A percentile compares a stretch with the other conserved stretches of the same genome.
Conservation (phyloP, 2,797 vertebrate species). For the Gouania willdenowi region DNA sequence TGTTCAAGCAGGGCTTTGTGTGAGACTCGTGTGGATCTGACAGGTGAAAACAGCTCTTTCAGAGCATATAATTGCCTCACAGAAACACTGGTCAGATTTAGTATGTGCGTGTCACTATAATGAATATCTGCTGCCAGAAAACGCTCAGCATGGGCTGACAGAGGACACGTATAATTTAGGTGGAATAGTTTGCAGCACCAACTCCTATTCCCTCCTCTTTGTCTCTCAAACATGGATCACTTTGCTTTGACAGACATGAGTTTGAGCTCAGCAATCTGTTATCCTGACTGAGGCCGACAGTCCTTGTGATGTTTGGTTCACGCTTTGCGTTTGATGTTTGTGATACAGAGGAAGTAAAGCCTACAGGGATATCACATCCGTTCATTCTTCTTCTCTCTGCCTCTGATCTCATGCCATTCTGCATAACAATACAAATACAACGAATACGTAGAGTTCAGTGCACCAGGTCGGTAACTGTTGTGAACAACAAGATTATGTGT, state of each 20-base stretch:
- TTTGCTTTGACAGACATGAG: slow-evolving; percentile 42
- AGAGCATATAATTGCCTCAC: slow-evolving; percentile 8
- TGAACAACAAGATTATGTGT: slow-evolving; percentile 5
- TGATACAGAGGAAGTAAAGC: slow-evolving; percentile 54
- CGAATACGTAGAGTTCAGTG: background rate
- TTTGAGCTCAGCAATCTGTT: slow-evolving; percentile 53
- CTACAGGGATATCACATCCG: slow-evolving; percentile 44
- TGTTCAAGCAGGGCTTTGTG: background rate
- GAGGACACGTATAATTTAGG: background rate
- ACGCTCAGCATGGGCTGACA: background rate
- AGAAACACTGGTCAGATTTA: background rate
- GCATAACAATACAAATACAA: slow-evolving; percentile 30
- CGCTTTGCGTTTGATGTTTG: slow-evolving; percentile 57
- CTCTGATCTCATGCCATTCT: slow-evolving; percentile 45
- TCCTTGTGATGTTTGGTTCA: slow-evolving; percentile 50
- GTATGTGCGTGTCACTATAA: background rate
- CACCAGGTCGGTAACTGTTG: slow-evolving; percentile 1
- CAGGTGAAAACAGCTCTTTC: slow-evolving; percentile 22
- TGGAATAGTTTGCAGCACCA: slow-evolving; percentile 8
- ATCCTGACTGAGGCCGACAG: slow-evolving; percentile 55
- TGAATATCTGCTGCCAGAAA: background rate
- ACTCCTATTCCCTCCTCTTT: background rate
- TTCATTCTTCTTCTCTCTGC: slow-evolving; percentile 33
- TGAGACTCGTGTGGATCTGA: slow-evolving; percentile 20
- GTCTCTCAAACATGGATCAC: background rate